phyloP scores from a whole-genome alignment of 2,113 vertebrate genomes.

The Octodon degus region DNA sequence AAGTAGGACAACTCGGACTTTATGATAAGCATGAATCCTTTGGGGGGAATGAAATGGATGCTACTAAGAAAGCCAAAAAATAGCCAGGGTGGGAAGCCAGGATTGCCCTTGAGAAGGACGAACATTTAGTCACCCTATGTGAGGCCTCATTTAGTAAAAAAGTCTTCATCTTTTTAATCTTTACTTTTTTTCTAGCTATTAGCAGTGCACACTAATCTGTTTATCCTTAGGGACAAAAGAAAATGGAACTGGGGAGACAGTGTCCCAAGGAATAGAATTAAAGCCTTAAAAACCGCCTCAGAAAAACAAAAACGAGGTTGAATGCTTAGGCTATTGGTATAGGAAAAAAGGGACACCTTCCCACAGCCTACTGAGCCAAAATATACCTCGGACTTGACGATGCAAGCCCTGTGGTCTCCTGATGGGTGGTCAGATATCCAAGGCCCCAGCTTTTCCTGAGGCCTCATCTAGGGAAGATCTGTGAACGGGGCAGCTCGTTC shows the following conservation, averaged over 20 bases:
- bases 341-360: neutral
- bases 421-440: neutral
- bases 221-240: constrained; percentile 2
- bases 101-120: neutral
- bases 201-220: neutral
- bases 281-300: neutral
- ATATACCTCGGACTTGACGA: neutral
- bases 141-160: constrained; percentile 3
- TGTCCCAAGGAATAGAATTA: neutral
- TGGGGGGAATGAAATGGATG: neutral
- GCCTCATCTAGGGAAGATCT: neutral
- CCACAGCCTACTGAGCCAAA: neutral
- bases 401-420: accelerated
- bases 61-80: neutral
- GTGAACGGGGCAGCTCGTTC: neutral
- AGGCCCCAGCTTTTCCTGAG: neutral
- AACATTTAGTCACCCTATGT: neutral
- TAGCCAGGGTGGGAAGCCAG: neutral
- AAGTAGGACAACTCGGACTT: neutral
- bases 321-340: neutral
- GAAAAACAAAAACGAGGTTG: neutral
- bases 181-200: neutral
- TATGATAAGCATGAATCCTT: neutral
- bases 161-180: neutral
- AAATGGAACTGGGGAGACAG: neutral